Evolutionary conservation across 2,888 invertebrate genomes (phyloP).

Genomic region (Hedya salicella): DNA sequence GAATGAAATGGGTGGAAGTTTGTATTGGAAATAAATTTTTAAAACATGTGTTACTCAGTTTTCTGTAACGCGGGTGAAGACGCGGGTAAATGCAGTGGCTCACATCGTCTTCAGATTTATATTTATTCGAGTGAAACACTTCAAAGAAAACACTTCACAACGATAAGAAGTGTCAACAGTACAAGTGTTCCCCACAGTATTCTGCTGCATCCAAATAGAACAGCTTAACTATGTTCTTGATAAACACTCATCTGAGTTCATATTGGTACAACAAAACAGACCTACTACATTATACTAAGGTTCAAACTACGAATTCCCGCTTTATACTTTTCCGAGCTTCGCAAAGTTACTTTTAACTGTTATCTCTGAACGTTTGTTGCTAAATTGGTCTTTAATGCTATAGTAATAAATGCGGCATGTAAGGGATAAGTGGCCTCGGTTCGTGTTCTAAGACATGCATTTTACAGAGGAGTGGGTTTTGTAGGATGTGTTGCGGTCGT

Average conservation of each 20-base stretch:
- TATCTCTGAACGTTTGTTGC: not conserved
- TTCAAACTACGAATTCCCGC: not conserved
- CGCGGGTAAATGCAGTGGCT: no score
- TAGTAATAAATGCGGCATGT: constrained; percentile 2
- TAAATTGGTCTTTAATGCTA: constrained; percentile 23
- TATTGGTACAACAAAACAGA: not conserved
- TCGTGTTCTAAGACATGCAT: constrained; percentile 30
- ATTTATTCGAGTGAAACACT: not conserved
- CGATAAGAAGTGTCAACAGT: constrained; percentile 27
- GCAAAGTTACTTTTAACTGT: not conserved
- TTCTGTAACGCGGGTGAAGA: no score
- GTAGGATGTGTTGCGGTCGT: constrained; percentile 18
- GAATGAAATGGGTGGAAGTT: no score
- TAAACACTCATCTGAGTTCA: not conserved
- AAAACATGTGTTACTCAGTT: no score
- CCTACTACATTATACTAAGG: not conserved
- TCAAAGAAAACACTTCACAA: not conserved
- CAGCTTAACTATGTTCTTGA: constrained; percentile 6
- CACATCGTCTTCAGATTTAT: not conserved
- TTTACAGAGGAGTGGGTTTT: constrained; percentile 31
- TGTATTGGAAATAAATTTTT: no score
- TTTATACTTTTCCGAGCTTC: not conserved
- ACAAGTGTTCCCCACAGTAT: constrained; percentile 27
- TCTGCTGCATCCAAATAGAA: constrained; percentile 24
- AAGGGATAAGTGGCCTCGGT: constrained; percentile 10